phyloP scores from a whole-genome alignment of 2,888 invertebrate genomes.

The Tenodera sinensis region DNA sequence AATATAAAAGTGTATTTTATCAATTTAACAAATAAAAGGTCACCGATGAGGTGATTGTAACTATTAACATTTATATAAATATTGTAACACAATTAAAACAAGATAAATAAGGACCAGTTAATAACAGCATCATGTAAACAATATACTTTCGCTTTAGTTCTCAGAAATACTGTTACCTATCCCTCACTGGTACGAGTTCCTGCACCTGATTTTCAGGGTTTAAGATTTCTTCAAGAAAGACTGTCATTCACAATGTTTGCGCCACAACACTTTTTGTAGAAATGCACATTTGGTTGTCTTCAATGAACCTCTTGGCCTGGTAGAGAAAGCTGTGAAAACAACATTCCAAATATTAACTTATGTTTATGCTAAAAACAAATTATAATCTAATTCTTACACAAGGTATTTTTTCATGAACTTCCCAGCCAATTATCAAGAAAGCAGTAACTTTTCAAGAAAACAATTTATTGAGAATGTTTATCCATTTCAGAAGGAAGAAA shows the following conservation, averaged over 20 bases:
- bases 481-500: not conserved
- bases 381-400: not conserved
- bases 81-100: not conserved
- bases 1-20: not conserved
- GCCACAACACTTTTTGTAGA: not conserved
- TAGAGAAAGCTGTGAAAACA: constrained; percentile 35
- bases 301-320: constrained; percentile 36
- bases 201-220: too few relatives aligned
- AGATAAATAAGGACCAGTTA: not conserved
- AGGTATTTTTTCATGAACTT: not conserved
- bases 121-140: not conserved
- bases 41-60: not conserved
- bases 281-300: not conserved
- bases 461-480: not conserved
- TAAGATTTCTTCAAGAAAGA: not conserved
- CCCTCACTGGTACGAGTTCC: not conserved
- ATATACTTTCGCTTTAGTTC: not conserved
- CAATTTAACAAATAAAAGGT: not conserved
- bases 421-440: too few relatives aligned
- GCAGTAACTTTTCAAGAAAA: not conserved
- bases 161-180: not conserved
- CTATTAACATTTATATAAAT: not conserved
- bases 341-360: not conserved
- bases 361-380: not conserved
- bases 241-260: not conserved